Evolutionary conservation across 2,113 vertebrate species (phyloP).

Genomic region (Pipra filicauda): DNA sequence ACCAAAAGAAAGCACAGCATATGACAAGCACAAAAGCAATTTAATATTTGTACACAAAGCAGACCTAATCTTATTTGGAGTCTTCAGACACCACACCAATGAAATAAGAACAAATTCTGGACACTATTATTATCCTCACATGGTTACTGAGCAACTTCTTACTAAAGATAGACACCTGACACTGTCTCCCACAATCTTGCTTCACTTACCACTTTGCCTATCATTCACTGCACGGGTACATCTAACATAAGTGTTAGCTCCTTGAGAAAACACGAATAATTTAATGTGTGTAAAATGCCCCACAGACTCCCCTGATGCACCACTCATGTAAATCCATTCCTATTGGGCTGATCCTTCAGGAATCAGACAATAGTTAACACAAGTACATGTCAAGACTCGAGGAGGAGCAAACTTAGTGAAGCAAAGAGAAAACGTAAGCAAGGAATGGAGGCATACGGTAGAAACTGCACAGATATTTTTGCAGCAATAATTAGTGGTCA

Average conservation of each 20-base stretch:
- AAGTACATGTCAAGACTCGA: not conserved
- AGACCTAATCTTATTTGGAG: not conserved
- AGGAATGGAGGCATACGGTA: not conserved
- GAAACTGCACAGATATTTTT: not conserved
- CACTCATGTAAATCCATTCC: not conserved
- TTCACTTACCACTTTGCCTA: not conserved
- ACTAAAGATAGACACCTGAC: not conserved
- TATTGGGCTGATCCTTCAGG: not conserved
- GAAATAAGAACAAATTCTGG: not conserved
- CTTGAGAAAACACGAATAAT: not conserved
- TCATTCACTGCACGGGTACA: not conserved
- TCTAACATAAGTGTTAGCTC: not conserved
- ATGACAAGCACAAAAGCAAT: fast-evolving
- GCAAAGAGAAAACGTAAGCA: not conserved
- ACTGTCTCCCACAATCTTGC: not conserved
- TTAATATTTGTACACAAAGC: not conserved
- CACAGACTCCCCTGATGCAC: not conserved
- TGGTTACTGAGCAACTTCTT: not conserved
- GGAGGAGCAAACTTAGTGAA: not conserved
- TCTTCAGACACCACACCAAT: not conserved
- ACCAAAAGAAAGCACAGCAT: not conserved
- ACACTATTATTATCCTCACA: not conserved
- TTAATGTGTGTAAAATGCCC: not conserved
- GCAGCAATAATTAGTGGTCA: not conserved
- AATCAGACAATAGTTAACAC: not conserved